These are phyloP conservation scores for Elaphurus davidianus DNA, from an alignment of 2,113 vertebrate species.

Conservation along the genomic window DNA sequence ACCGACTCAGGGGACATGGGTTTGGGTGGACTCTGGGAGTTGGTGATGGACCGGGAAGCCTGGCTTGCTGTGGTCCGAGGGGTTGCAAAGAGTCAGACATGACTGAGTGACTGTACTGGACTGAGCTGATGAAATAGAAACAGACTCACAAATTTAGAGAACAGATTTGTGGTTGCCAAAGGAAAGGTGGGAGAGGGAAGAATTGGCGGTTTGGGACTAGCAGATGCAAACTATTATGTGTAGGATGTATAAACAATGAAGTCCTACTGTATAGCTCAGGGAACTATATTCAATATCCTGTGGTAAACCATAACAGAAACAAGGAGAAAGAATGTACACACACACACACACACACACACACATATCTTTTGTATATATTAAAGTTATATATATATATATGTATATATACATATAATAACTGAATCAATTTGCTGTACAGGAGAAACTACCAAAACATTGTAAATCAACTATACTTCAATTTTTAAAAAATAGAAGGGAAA, in stretches of 20 bases:
- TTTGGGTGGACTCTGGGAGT: not conserved
- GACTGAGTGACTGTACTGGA: not conserved
- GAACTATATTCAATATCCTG: not conserved
- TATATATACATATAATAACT: not conserved
- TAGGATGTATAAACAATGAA: not conserved
- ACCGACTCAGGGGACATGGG: not conserved
- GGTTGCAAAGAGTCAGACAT: not conserved
- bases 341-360: not conserved
- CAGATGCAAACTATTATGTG: not conserved
- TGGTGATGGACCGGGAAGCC: not conserved
- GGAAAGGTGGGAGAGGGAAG: not conserved
- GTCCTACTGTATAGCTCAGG: not conserved
- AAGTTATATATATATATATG: not conserved
- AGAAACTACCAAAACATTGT: not conserved
- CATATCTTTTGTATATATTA: not conserved
- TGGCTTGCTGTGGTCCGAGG: fast-evolving
- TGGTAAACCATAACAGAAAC: not conserved
- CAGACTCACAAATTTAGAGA: not conserved
- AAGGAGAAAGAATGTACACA: not conserved
- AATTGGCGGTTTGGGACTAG: not conserved
- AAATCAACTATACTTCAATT: not conserved
- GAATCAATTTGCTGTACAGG: not conserved
- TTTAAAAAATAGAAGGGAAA: not conserved
- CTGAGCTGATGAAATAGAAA: not conserved
- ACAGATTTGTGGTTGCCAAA: not conserved